Evolutionary conservation across 2,113 vertebrate species (phyloP), one percentile per base, ranked within the genome.

Genomic region (Nannospalax galili): DNA sequence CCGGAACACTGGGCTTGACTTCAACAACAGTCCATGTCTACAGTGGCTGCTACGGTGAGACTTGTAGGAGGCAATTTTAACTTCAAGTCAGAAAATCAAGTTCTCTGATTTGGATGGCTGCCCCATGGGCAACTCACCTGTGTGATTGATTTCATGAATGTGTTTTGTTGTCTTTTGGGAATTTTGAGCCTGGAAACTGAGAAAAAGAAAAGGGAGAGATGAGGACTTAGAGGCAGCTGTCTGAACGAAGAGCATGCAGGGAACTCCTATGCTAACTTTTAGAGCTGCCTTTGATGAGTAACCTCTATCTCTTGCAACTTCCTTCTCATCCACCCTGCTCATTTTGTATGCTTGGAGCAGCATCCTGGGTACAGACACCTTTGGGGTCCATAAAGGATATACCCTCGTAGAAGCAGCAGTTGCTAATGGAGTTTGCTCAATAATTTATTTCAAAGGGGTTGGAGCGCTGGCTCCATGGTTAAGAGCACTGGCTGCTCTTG

Each of bases 11-110:
- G 32, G 37, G 69, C 78, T 96, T 56, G 75, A 60, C 74, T 79
- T 69, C 6, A 90, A 73, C 81, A 56, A 56, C 0, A 0, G 74
- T 86, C 74, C 80, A 32, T 92, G 75, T 93, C 92, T 64, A 32
- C 73, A 91, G 89, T 0, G 65, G 91, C 56, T 93, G 60, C 7
- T 9, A 70, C 82, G 84, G 84, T 89, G 94, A 93, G 88, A 93
- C 70, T 67, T 58, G 45, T 20, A 40, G 2, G 8, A 89, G 77
- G 92, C 78, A 75, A 94, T 80, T 93, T 94, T 92, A 37, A 93
- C 65, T 69, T 95, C 56, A 88, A 94, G 80, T 95, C 74, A 91
- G 92, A 96, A 96, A 96, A 94, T 89, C 52, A 92, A 96, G 77
- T 81, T 45, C 52, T 89, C 79, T 95, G 73, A 95, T 95, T 92